Percentiles rank a stretch among this genome's conserved stretches.
These are phyloP conservation scores for Astropecten irregularis DNA, from an alignment of 53 echinoderm and acorn worm species.

Conservation along the genomic window DNA sequence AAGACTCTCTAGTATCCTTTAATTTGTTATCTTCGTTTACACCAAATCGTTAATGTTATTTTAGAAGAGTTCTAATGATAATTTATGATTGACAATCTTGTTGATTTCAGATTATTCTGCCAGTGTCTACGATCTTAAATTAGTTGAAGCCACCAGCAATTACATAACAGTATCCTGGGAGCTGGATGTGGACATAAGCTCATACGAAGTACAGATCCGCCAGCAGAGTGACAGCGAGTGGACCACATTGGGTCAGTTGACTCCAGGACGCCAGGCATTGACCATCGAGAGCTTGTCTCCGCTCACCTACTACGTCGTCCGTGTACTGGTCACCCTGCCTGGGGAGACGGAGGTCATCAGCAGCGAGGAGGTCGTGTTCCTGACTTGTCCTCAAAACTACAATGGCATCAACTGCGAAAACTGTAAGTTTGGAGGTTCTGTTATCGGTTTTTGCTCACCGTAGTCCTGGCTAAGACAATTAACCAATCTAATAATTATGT, in stretches of 20 bases:
- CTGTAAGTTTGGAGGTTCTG: conserved; percentile 57
- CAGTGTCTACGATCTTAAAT: conserved; percentile 49
- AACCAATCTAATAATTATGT: too few species aligned
- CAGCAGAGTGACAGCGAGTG: not conserved
- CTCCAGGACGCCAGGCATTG: not conserved
- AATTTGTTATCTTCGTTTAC: too few species aligned
- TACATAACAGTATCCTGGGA: conserved; percentile 54
- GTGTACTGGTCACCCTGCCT: conserved; percentile 36
- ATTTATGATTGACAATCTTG: too few species aligned
- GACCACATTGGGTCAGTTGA: not conserved
- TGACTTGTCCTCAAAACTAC: conserved; percentile 44
- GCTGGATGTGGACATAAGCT: conserved; percentile 10
- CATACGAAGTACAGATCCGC: conserved; percentile 57
- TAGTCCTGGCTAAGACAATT: too few species aligned
- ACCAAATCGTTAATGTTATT: too few species aligned
- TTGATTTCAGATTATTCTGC: conserved; percentile 59
- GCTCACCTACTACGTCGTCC: conserved; percentile 33
- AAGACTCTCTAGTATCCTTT: too few species aligned
- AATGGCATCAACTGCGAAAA: conserved; percentile 65
- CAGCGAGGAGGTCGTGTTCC: conserved; percentile 36
- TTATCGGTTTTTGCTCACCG: not conserved
- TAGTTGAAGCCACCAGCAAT: conserved; percentile 40
- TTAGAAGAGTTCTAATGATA: too few species aligned
- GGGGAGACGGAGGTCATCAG: conserved; percentile 1
- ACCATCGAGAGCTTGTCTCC: conserved; percentile 4